Evolutionary conservation across 2,888 invertebrate genomes (phyloP), one percentile per base, ranked within the genome.

Genomic region (Eutolmus rufibarbis): DNA sequence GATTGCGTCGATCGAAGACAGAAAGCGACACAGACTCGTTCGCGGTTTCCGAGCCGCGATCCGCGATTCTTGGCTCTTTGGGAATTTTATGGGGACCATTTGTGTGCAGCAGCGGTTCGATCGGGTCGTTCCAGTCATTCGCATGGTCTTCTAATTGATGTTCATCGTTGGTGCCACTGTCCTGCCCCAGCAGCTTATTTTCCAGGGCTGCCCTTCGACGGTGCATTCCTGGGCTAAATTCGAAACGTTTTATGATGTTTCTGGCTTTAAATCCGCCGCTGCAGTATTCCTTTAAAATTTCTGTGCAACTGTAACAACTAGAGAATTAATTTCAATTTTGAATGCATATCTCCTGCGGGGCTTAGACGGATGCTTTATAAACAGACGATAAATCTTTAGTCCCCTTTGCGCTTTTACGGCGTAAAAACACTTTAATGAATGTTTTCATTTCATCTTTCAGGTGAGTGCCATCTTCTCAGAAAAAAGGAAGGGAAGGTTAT

Each of bases 391-490:
- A 79, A 79, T 79, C 79, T 51, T 79, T 16, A 66, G 28, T 79
- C 3, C 23, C 28, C 5, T 79, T 79, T 34, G 12, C 31, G 14
- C 16, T 28, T 79, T 51, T 14, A 43, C 14, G 23, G 23, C 31
- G 7, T 14, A n/a, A 14, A 23, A 1, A 19, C 4, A 28, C 8
- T 46, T 79, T 79, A 46, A 79, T 79, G 16, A 79, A 51, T 79
- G 46, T 79, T 51, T 51, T 79, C 79, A 51, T n/a, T 79, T 79
- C 31, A 28, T 79, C 46, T 79, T 79, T 28, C 79, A 79, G 79
- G 79, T 79, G 51, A 79, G 79, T 79, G 79, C 51, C 23, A 79
- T 51, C 79, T 28, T 66, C 28, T 23, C 7, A 5, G 23, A 23
- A 66, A 28, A 19, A 66, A 12, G 12, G 51, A 51, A 51, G n/a